Conservation (phyloP, 35 echinoderm and acorn worm species). For the Ophiothrix spiculata region DNA sequence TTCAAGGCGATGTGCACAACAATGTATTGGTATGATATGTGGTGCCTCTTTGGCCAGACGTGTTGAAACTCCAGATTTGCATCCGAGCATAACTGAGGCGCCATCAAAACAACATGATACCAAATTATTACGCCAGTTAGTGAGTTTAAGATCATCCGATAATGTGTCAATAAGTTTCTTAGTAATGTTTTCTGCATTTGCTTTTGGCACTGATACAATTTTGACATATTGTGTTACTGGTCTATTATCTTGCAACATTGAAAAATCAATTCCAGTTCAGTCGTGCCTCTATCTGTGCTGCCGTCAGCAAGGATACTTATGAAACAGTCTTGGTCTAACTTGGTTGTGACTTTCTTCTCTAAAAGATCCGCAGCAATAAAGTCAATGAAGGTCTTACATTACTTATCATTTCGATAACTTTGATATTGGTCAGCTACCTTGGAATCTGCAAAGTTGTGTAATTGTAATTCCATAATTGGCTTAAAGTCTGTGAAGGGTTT, state of each 20-base stretch:
- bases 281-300: conserved; percentile 9
- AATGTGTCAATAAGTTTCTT: background rate
- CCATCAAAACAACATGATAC: conserved; percentile 25
- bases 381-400: conserved; percentile 8
- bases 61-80: conserved; percentile 7
- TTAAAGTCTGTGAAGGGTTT: conserved; percentile 28
- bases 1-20: conserved; percentile 29
- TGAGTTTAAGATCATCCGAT: conserved; percentile 2
- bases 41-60: conserved; percentile 9
- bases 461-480: conserved; percentile 4
- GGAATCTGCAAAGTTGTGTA: background rate
- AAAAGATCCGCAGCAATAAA: conserved; percentile 16
- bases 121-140: background rate
- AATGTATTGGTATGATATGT: conserved; percentile 17
- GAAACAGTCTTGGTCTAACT: conserved; percentile 2
- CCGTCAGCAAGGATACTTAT: conserved; percentile 10
- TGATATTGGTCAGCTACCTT: background rate
- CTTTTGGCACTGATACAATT: conserved; percentile 7
- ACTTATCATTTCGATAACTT: conserved; percentile 12
- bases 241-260: conserved; percentile 8
- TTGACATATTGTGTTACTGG: conserved; percentile 20
- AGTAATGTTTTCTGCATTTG: conserved; percentile 15
- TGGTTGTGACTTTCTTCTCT: background rate
- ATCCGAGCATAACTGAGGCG: conserved; percentile 12
- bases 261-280: conserved; percentile 17